Evolutionary conservation across 1,140 invertebrate species (phyloP).

Genomic region (Drosophila micromelanica): DNA sequence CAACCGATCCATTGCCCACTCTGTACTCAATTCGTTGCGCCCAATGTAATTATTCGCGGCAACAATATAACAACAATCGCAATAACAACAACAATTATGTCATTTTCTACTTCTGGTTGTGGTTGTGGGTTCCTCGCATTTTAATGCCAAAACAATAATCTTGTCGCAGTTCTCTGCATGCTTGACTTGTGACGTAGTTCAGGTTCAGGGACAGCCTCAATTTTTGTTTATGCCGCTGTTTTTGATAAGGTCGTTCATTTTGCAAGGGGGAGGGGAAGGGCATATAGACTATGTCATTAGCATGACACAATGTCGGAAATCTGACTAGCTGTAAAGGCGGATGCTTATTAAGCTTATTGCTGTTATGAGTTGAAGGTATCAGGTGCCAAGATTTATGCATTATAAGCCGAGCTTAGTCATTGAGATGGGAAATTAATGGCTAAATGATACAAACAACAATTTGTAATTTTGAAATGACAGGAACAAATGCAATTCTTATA

Average conservation of each 20-base stretch:
- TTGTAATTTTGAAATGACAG: not conserved
- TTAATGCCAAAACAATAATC: slow-evolving; percentile 41
- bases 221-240: slow-evolving; percentile 20
- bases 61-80: slow-evolving; percentile 27
- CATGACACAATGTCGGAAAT: slow-evolving; percentile 46
- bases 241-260: slow-evolving; percentile 22
- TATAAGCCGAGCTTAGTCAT: slow-evolving; percentile 44
- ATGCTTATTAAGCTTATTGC: slow-evolving; percentile 43
- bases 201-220: slow-evolving; percentile 61
- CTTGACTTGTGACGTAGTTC: slow-evolving; percentile 42
- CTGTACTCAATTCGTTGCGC: slow-evolving; percentile 15
- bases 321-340: slow-evolving; percentile 53
- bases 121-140: not conserved
- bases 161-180: slow-evolving; percentile 5
- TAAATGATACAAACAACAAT: slow-evolving; percentile 21
- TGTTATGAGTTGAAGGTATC: slow-evolving; percentile 27
- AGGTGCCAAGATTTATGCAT: slow-evolving; percentile 39
- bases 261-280: not conserved
- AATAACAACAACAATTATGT: slow-evolving; percentile 64
- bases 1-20: slow-evolving; percentile 8
- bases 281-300: slow-evolving; percentile 55
- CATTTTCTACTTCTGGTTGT: slow-evolving; percentile 47
- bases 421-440: slow-evolving; percentile 44
- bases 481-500: too few relatives aligned
- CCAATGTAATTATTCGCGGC: slow-evolving; percentile 22